These are phyloP conservation scores for Ptiloglossa arizonensis DNA, from an alignment of 1,140 invertebrate genomes.

Conservation along the genomic window DNA sequence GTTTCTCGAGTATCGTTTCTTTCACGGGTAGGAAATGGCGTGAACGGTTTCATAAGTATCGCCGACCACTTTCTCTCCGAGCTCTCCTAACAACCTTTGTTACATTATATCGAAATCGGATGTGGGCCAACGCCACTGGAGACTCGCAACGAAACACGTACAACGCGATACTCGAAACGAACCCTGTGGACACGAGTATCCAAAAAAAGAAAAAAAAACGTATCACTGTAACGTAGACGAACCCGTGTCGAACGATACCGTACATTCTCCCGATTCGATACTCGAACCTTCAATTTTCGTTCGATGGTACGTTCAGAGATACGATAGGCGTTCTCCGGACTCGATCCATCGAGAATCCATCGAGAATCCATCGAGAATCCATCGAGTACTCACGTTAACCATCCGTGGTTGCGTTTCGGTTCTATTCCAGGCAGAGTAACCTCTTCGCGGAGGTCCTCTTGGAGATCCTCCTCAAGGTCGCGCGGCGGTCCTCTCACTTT, in stretches of 20 bases:
- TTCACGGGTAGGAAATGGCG: conserved; percentile 23
- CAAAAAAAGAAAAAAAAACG: background rate
- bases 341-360: no score
- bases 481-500: conserved; percentile 46
- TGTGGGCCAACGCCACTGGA: background rate
- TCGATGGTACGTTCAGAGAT: background rate
- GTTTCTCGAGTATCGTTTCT: conserved; percentile 18
- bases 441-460: conserved; percentile 31
- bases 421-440: conserved; percentile 35
- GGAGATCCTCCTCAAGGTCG: conserved; percentile 36
- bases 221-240: no score
- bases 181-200: no score
- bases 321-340: no score
- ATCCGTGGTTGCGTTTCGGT: conserved; percentile 61
- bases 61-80: conserved; percentile 45
- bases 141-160: background rate
- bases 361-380: no score
- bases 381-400: conserved; percentile 65
- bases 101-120: conserved; percentile 22
- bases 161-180: background rate
- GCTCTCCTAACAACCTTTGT: conserved; percentile 36
- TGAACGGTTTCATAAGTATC: conserved; percentile 45
- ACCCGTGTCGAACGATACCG: background rate
- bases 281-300: background rate
- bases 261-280: background rate